Percentiles rank a stretch among this genome's conserved stretches.
phyloP scores from a whole-genome alignment of 2,113 vertebrate genomes.

The Lipophrys pholis region DNA sequence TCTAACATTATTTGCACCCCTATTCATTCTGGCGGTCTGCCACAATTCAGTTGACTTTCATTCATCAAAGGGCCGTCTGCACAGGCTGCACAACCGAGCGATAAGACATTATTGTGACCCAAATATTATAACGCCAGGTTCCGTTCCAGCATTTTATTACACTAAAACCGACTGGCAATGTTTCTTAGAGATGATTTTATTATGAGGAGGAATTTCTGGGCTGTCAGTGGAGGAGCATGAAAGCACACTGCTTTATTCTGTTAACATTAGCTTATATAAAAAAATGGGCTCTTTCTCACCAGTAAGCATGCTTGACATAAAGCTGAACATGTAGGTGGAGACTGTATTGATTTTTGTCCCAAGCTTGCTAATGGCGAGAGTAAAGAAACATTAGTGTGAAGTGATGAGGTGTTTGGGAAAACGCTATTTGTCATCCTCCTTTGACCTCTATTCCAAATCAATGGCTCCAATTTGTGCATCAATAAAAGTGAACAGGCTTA shows the following conservation, averaged over 20 bases:
- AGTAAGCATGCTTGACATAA: not conserved
- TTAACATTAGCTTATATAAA: constrained; percentile 4
- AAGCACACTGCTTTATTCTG: not conserved
- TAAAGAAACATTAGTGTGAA: constrained; percentile 46
- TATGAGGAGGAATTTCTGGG: constrained; percentile 11
- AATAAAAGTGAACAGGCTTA: constrained; percentile 61
- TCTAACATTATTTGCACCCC: constrained; percentile 74
- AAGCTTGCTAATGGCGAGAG: constrained; percentile 29
- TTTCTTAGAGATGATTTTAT: constrained; percentile 44
- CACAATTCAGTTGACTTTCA: constrained; percentile 84
- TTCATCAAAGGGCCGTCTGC: constrained; percentile 82
- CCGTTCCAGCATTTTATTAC: constrained; percentile 79
- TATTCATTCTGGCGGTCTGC: constrained; percentile 78
- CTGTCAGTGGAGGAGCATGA: not conserved
- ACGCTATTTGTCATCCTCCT: constrained; percentile 57
- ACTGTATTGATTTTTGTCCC: constrained; percentile 33
- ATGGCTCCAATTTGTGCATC: constrained; percentile 70
- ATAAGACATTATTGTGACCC: constrained; percentile 78
- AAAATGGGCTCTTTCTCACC: not conserved
- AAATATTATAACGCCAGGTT: constrained; percentile 79
- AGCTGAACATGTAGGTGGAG: constrained; percentile 26
- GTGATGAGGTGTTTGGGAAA: constrained; percentile 39
- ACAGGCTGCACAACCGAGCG: constrained; percentile 70
- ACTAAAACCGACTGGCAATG: constrained; percentile 66
- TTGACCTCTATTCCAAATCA: constrained; percentile 69